A percentile compares a stretch with the other conserved stretches of the same genome.
phyloP scores from a whole-genome alignment of 2,888 invertebrate species.

The Archips crataeganus region DNA sequence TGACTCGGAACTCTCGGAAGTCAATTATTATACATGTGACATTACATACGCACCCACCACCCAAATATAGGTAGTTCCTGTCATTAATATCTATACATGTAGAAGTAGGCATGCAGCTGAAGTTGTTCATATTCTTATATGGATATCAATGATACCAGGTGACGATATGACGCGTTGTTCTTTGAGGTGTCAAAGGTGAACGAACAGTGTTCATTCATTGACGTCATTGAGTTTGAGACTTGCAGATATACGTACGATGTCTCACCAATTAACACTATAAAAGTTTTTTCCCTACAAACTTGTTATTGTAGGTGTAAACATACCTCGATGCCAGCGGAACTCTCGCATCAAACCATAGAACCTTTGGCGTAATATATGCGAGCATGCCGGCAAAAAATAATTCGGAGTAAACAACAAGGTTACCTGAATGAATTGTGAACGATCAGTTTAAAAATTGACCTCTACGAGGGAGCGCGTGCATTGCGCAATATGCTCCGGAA shows the following conservation, averaged over 20 bases:
- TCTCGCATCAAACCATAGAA: conserved; percentile 16
- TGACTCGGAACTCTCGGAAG: conserved; percentile 1
- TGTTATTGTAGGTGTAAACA: not conserved
- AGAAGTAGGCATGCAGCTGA: not conserved
- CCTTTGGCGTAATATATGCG: conserved; percentile 12
- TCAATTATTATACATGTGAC: not conserved
- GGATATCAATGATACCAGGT: not conserved
- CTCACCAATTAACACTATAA: conserved; percentile 10
- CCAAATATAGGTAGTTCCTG: not conserved
- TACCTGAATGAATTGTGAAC: conserved; percentile 45
- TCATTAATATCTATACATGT: not conserved
- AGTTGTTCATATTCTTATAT: not conserved
- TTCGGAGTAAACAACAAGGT: conserved; percentile 48
- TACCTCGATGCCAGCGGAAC: not conserved
- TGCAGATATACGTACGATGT: conserved; percentile 3
- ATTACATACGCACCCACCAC: not conserved
- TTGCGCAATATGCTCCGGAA: conserved; percentile 16
- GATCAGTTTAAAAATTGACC: conserved; percentile 51
- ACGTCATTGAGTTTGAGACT: not conserved
- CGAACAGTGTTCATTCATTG: not conserved
- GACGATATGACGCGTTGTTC: not conserved
- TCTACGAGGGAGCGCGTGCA: conserved; percentile 32
- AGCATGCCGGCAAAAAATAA: conserved; percentile 27
- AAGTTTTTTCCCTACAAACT: not conserved
- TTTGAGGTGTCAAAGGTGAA: not conserved